Conservation (phyloP, 1,140 invertebrate genomes). For the Arion vulgaris region DNA sequence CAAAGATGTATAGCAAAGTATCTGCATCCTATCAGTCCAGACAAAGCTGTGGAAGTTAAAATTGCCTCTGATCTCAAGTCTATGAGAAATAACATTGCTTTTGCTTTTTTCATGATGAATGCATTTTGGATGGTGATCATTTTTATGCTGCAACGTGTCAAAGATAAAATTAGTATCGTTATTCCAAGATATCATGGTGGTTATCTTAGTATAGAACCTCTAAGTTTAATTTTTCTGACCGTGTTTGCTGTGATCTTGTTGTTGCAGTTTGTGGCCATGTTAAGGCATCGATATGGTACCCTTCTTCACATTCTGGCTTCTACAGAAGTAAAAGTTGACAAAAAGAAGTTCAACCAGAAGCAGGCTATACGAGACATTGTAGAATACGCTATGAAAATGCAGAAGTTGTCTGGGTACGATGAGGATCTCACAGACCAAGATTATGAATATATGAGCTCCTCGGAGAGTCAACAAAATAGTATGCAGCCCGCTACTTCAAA, state of each 20-base stretch:
- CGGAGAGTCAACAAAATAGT: conserved; percentile 33
- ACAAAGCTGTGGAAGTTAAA: conserved; percentile 57
- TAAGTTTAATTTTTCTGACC: conserved; percentile 74
- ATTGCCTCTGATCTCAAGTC: conserved; percentile 87
- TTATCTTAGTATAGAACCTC: conserved; percentile 68
- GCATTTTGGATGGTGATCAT: conserved; percentile 96
- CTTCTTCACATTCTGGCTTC: conserved; percentile 97
- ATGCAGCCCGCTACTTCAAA: conserved; percentile 9
- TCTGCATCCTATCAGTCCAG: conserved; percentile 57
- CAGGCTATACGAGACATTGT: conserved; percentile 53
- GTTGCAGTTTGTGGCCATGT: conserved; percentile 74
- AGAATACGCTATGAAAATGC: conserved; percentile 53
- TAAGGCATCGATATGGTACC: conserved; percentile 86
- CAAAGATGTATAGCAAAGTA: conserved; percentile 61
- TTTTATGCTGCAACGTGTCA: conserved; percentile 87
- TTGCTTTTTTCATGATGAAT: conserved; percentile 98
- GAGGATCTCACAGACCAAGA: conserved; percentile 56
- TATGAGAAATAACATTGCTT: conserved; percentile 92
- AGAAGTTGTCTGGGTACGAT: conserved; percentile 50
- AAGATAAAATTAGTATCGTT: conserved; percentile 84
- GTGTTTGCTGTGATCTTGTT: conserved; percentile 74
- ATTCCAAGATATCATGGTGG: conserved; percentile 51
- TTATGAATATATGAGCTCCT: conserved; percentile 50
- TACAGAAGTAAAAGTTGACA: conserved; percentile 89
- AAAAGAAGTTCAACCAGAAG: conserved; percentile 54